These are phyloP conservation scores for Cartodere bifasciata DNA, from an alignment of 2,888 invertebrate species.

Conservation along the genomic window DNA sequence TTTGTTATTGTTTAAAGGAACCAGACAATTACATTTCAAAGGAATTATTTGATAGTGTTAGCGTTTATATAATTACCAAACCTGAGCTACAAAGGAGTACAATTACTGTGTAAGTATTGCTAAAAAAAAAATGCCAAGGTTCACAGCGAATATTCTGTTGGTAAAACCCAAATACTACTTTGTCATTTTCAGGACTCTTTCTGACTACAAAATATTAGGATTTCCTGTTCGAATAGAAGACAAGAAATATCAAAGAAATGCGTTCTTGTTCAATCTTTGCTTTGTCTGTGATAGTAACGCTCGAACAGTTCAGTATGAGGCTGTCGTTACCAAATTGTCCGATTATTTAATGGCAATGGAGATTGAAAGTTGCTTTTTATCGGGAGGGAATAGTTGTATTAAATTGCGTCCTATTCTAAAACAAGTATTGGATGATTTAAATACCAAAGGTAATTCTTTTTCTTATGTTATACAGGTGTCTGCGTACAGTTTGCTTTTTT, in stretches of 20 bases:
- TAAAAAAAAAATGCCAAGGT: background rate
- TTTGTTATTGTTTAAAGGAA: no score
- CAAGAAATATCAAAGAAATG: slow-evolving; percentile 81
- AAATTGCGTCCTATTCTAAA: slow-evolving; percentile 63
- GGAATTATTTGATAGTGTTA: slow-evolving; percentile 86
- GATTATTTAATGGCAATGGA: slow-evolving; percentile 85
- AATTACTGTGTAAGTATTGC: slow-evolving; percentile 68
- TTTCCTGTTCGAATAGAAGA: slow-evolving; percentile 85
- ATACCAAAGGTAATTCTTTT: slow-evolving; percentile 52
- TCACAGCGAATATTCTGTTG: no score
- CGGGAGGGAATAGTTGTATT: slow-evolving; percentile 42
- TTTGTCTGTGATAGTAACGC: slow-evolving; percentile 87
- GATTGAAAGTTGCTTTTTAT: slow-evolving; percentile 74
- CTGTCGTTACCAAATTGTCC: slow-evolving; percentile 86
- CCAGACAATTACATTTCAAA: slow-evolving; percentile 86
- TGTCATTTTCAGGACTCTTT: slow-evolving; percentile 42
- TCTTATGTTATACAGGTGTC: no score
- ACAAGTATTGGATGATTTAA: slow-evolving; percentile 70
- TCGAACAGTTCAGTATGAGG: slow-evolving; percentile 84
- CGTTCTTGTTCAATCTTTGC: slow-evolving; percentile 90
- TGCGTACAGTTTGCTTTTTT: no score
- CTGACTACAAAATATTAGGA: slow-evolving; percentile 80
- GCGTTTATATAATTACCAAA: slow-evolving; percentile 91
- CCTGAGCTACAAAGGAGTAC: slow-evolving; percentile 80
- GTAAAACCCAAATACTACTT: background rate